Percentiles rank a stretch among this genome's conserved stretches.
phyloP scores from a whole-genome alignment of 30 jellyfish, hydroid and myxozoan species.

The Clytia hemisphaerica region DNA sequence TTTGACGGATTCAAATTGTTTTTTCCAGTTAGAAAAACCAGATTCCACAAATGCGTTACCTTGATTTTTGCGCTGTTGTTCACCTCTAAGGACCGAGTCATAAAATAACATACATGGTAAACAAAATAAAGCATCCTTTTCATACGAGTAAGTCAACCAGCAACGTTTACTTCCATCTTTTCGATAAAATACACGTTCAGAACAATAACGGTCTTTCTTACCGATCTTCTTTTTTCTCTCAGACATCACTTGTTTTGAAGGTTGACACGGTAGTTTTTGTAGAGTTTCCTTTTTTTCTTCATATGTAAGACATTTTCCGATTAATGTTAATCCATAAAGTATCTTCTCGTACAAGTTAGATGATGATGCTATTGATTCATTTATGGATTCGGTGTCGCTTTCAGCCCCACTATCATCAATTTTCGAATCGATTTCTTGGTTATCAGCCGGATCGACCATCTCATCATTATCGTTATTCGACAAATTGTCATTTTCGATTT shows the following conservation, averaged over 20 bases:
- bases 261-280: slow-evolving; percentile 37
- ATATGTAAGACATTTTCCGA: slow-evolving; percentile 30
- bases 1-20: slow-evolving; percentile 14
- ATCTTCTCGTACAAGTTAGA: too few relatives aligned
- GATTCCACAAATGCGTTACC: slow-evolving; percentile 13
- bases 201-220: background rate
- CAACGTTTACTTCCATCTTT: background rate
- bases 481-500: too few relatives aligned
- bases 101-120: slow-evolving; percentile 19
- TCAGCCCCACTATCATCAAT: too few relatives aligned
- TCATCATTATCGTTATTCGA: too few relatives aligned
- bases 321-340: slow-evolving; percentile 29
- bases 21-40: slow-evolving; percentile 16
- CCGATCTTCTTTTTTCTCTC: slow-evolving; percentile 10
- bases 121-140: slow-evolving; percentile 25
- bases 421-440: too few relatives aligned
- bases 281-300: slow-evolving; percentile 31
- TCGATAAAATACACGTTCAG: slow-evolving; percentile 4
- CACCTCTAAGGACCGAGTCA: slow-evolving; percentile 1
- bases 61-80: background rate
- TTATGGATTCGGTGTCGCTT: too few relatives aligned
- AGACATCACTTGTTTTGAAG: slow-evolving; percentile 2
- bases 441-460: too few relatives aligned
- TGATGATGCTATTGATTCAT: too few relatives aligned
- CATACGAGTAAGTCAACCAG: slow-evolving; percentile 22